A percentile compares a stretch with the other conserved stretches of the same genome.
These are phyloP conservation scores for Apaloderma vittatum DNA, from an alignment of 2,113 vertebrate species.

Conservation along the genomic window DNA sequence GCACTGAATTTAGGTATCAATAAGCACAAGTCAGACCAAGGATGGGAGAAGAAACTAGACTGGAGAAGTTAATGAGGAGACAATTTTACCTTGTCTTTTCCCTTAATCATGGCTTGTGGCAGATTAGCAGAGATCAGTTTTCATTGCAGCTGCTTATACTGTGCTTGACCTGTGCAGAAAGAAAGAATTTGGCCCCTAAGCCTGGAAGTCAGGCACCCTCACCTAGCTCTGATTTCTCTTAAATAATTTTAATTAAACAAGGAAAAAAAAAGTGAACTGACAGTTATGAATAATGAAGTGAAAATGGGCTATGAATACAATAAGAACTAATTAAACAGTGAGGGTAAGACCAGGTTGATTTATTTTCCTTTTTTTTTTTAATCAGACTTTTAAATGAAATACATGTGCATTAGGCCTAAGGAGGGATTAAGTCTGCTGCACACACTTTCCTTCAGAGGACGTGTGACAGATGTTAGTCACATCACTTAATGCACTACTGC, in stretches of 20 bases:
- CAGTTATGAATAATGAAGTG: slow-evolving; percentile 61
- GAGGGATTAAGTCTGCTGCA: slow-evolving; percentile 39
- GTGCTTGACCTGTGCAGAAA: not conserved
- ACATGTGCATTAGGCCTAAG: slow-evolving; percentile 40
- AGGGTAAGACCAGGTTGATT: slow-evolving; percentile 29
- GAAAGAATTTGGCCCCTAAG: not conserved
- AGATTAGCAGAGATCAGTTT: slow-evolving; percentile 17
- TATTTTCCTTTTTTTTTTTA: not conserved
- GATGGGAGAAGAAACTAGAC: not conserved
- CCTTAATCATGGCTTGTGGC: not conserved
- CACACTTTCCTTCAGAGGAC: slow-evolving; percentile 11
- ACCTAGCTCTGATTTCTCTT: slow-evolving; percentile 33
- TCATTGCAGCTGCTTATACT: slow-evolving; percentile 28
- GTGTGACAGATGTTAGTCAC: slow-evolving; percentile 35
- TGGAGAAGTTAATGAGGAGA: not conserved
- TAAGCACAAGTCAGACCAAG: not conserved
- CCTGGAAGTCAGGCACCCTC: not conserved
- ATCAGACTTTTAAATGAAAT: slow-evolving; percentile 60
- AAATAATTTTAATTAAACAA: slow-evolving; percentile 63
- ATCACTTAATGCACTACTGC: not conserved
- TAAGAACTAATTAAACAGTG: slow-evolving; percentile 59
- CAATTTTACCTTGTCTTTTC: not conserved
- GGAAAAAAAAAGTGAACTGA: not conserved
- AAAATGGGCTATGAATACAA: slow-evolving; percentile 51
- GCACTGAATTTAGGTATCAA: not conserved